Evolutionary conservation across 2,113 vertebrate genomes (phyloP), one percentile per base, ranked within the genome.

Genomic region (Cephalopterus ornatus): DNA sequence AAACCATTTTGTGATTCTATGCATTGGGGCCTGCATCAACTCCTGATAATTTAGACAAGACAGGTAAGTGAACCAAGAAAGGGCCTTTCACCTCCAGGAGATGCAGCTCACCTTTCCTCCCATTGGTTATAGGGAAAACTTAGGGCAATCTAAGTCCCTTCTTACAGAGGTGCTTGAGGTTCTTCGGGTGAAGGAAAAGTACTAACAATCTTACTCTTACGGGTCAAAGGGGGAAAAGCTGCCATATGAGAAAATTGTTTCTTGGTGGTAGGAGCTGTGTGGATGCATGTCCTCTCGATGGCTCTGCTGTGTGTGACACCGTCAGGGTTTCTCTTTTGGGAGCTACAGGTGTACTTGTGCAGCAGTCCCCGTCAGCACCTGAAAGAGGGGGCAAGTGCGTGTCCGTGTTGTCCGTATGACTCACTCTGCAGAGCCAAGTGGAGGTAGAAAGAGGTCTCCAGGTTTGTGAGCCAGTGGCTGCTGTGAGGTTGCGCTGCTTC

Each of bases 361-460:
- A 65, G 21, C 2, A 3, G 6, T 37, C n/a, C 17, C 0, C 4
- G 47, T 78, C 55, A 75, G n/a, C 0, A 0, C 52, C 58, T 24
- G 42, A 73, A 53, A n/a, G 15, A 49, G 28, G 14, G 13, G 41
- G 7, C 17, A 37, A n/a, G 33, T 33, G 33, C 27, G 1, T 10
- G 13, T 8, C 26, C 50, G 12, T 65, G 49, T 17, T 66, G 18
- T 23, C 49, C 76, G 12, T 37, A 15, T 73, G 61, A 35, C 12
- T 92, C 0, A 0, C 68, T 68, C 71, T 82, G 15, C 1, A 2
- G 37, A 66, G 50, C 41, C 0, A 1, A 62, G 41, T 17, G 9
- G 44, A 53, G 37, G 49, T 41, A 56, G 75, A 58, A 84, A 30
- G 44, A 59, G 5, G 32, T 47, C 32, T 76, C 18, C 16, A 41